A percentile compares a stretch with the other conserved stretches of the same genome.
These are phyloP conservation scores for Heteropelma amictum DNA, from an alignment of 2,888 invertebrate species.

Conservation along the genomic window DNA sequence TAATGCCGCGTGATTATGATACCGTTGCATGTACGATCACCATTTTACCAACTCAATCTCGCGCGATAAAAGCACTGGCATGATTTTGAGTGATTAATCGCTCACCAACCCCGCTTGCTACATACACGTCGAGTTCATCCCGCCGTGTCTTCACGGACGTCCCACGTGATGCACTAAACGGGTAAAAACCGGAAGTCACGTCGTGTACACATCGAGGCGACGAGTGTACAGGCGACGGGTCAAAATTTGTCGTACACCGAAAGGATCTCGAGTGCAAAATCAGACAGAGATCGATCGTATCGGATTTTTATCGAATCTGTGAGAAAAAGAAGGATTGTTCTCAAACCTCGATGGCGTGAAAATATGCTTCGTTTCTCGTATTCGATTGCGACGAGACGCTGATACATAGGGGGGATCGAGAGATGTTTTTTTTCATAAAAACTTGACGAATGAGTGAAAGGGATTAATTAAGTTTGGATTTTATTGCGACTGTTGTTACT, in stretches of 20 bases:
- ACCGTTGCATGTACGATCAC: constrained; percentile 66
- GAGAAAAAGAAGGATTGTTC: no score
- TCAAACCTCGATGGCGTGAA: no score
- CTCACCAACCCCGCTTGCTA: constrained; percentile 38
- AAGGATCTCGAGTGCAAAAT: not conserved
- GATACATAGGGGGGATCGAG: not conserved
- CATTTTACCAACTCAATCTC: constrained; percentile 64
- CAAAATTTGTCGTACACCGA: not conserved
- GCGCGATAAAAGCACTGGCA: constrained; percentile 61
- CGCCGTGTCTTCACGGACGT: no score
- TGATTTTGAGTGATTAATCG: constrained; percentile 73
- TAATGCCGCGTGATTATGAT: constrained; percentile 70
- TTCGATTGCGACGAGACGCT: not conserved
- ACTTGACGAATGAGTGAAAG: not conserved
- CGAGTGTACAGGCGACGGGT: not conserved
- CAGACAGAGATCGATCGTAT: no score
- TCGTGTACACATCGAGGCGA: not conserved
- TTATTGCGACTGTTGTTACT: not conserved
- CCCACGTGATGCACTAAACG: constrained; percentile 56
- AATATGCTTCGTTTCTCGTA: no score
- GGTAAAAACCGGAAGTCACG: constrained; percentile 24
- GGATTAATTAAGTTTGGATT: not conserved
- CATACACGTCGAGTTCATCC: no score
- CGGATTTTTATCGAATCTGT: no score
- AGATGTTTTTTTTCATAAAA: not conserved